Evolutionary conservation across 2,888 invertebrate species (phyloP).

Genomic region (Stenotaenia linearis): DNA sequence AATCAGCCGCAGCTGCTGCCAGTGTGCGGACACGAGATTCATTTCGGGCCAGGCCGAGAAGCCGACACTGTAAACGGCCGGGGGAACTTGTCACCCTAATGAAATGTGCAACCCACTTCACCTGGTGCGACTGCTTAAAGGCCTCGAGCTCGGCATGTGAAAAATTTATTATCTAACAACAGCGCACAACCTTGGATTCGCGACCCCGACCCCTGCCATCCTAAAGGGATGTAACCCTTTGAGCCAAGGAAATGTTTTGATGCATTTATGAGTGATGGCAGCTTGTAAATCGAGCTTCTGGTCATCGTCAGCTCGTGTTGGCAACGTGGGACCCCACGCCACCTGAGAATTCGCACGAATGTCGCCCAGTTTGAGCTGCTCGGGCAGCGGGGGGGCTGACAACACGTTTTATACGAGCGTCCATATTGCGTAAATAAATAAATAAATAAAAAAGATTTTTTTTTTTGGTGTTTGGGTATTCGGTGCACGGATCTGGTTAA

Average conservation of each 20-base stretch:
- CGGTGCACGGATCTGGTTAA: not conserved
- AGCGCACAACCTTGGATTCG: no score
- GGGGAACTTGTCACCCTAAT: conserved; percentile 28
- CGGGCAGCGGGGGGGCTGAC: not conserved
- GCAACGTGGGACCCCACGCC: not conserved
- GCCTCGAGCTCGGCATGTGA: not conserved
- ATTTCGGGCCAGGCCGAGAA: not conserved
- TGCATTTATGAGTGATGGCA: not conserved
- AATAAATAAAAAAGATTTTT: no score
- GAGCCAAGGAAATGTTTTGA: not conserved
- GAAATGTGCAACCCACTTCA: conserved; percentile 29
- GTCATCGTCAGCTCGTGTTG: not conserved
- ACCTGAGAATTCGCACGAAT: not conserved
- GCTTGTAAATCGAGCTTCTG: not conserved
- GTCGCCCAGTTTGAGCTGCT: not conserved
- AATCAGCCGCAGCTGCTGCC: conserved; percentile 31
- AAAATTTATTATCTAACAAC: conserved; percentile 28
- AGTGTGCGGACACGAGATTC: conserved; percentile 26
- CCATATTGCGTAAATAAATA: not conserved
- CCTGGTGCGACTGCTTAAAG: conserved; percentile 13
- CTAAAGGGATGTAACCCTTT: no score
- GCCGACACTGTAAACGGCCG: not conserved
- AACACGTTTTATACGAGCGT: not conserved
- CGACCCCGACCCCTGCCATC: no score
- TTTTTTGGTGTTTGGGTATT: no score